These are phyloP conservation scores for Magallana gigas DNA, from an alignment of 1,140 invertebrate genomes.

Conservation along the genomic window DNA sequence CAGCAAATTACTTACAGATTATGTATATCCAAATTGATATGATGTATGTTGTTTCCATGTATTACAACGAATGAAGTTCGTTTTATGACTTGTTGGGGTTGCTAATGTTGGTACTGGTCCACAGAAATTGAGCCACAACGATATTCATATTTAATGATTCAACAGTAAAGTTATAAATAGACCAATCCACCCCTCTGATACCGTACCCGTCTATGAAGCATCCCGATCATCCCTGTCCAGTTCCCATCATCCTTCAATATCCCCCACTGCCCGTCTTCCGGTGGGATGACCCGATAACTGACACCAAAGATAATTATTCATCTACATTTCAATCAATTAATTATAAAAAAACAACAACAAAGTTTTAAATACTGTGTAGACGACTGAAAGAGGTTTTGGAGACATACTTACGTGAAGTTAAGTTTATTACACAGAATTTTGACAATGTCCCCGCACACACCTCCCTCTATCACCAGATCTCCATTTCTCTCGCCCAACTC, in stretches of 20 bases:
- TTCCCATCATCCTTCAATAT: conserved; percentile 37
- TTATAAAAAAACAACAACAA: too few species aligned
- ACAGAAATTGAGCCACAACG: too few species aligned
- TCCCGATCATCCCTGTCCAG: conserved; percentile 62
- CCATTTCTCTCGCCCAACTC: not conserved
- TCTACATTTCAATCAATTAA: not conserved
- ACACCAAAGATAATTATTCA: not conserved
- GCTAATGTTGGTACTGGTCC: too few species aligned
- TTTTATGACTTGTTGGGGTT: too few species aligned
- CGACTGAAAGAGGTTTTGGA: too few species aligned
- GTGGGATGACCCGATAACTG: conserved; percentile 47
- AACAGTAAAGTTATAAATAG: too few species aligned
- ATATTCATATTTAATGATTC: too few species aligned
- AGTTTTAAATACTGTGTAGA: too few species aligned
- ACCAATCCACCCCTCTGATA: not conserved
- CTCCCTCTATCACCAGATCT: not conserved
- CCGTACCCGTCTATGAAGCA: conserved; percentile 52
- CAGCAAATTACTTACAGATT: too few species aligned
- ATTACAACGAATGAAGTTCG: too few species aligned
- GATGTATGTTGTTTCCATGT: too few species aligned
- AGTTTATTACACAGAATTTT: conserved; percentile 16
- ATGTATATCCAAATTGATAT: too few species aligned
- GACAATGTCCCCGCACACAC: not conserved
- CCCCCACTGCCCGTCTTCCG: conserved; percentile 56
- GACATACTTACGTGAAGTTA: not conserved